Conservation (phyloP, 2,113 vertebrate species). For the Corythornis madagascariensis region DNA sequence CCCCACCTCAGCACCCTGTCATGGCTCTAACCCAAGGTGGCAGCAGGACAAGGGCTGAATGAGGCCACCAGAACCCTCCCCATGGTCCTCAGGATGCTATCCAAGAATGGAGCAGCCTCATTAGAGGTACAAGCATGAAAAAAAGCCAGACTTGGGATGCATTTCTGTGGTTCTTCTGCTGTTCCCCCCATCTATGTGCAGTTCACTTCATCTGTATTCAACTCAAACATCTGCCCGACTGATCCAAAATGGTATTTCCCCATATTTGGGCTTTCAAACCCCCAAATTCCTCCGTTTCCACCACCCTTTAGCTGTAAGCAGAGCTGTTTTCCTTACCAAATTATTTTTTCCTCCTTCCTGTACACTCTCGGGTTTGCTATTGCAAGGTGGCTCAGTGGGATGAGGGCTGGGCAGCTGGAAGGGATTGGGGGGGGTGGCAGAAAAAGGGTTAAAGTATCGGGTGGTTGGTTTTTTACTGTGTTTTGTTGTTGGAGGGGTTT, state of each 20-base stretch:
- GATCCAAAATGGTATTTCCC: neutral
- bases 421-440: slow-evolving; percentile 60
- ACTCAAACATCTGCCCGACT: neutral
- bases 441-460: slow-evolving; percentile 72
- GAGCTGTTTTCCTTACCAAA: slow-evolving; percentile 70
- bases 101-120: neutral
- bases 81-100: rapidly evolving
- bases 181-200: rapidly evolving
- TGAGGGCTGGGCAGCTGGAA: slow-evolving; percentile 78
- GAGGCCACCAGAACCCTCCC: neutral
- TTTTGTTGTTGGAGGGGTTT: too few species aligned
- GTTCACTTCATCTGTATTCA: neutral
- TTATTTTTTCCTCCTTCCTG: slow-evolving; percentile 73
- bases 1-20: neutral
- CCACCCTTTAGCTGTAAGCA: slow-evolving; percentile 39
- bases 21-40: rapidly evolving
- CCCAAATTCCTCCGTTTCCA: neutral
- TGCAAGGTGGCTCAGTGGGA: slow-evolving; percentile 72
- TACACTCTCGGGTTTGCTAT: slow-evolving; percentile 71
- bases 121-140: neutral
- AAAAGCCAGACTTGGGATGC: neutral
- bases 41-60: neutral
- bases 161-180: rapidly evolving
- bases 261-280: rapidly evolving
- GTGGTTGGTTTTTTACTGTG: neutral